phyloP scores from a whole-genome alignment of 2,113 vertebrate genomes.

The Cromileptes altivelis region DNA sequence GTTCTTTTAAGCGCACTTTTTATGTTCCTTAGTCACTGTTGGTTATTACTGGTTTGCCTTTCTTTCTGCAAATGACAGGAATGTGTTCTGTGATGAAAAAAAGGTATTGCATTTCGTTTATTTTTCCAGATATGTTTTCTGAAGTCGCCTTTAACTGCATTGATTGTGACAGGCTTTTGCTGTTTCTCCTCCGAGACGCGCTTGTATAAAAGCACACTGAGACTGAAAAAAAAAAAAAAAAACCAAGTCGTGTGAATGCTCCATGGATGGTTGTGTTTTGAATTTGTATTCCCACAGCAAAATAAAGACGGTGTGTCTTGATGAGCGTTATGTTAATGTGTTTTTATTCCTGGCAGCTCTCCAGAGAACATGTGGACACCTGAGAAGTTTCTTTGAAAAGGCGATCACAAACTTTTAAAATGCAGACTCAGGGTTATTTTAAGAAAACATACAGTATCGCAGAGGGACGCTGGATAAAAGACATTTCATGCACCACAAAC shows the following conservation, averaged over 20 bases:
- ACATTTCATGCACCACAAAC: conserved; percentile 24
- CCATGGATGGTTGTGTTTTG: conserved; percentile 69
- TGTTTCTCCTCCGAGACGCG: conserved; percentile 66
- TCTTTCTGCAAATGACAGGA: conserved; percentile 47
- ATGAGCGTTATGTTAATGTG: conserved; percentile 21
- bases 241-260: conserved; percentile 75
- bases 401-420: conserved; percentile 18
- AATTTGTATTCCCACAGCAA: conserved; percentile 78
- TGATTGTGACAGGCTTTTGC: conserved; percentile 72
- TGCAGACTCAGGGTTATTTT: conserved; percentile 31
- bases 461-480: conserved; percentile 43
- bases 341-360: background rate
- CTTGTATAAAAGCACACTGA: conserved; percentile 76
- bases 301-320: conserved; percentile 79
- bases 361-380: background rate
- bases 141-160: conserved; percentile 71
- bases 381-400: conserved; percentile 2
- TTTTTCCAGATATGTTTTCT: conserved; percentile 51
- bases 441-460: conserved; percentile 14
- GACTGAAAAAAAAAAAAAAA: conserved; percentile 27
- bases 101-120: conserved; percentile 8
- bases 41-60: conserved; percentile 43
- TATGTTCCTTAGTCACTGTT: background rate
- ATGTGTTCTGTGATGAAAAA: conserved; percentile 23
- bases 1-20: background rate